Conservation (phyloP, 2,113 vertebrate genomes). For the Scomber japonicus region DNA sequence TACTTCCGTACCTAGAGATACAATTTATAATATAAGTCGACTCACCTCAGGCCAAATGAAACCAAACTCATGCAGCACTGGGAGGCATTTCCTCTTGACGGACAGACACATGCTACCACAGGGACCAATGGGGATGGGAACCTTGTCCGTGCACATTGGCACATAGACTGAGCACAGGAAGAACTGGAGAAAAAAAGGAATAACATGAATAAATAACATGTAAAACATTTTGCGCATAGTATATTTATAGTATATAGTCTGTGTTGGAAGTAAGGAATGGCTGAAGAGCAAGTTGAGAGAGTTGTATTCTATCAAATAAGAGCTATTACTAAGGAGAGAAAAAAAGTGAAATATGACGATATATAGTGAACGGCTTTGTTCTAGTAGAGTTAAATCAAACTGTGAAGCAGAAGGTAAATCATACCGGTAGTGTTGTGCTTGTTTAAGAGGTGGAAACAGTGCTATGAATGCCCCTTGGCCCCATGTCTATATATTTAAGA, state of each 20-base stretch:
- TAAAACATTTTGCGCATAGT: constrained; percentile 1
- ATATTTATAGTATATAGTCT: not conserved
- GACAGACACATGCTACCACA: constrained; percentile 98
- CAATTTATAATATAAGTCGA: not conserved
- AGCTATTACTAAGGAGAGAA: not conserved
- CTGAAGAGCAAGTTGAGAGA: not conserved
- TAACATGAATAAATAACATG: not conserved
- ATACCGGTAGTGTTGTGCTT: not conserved
- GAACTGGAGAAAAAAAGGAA: constrained; percentile 84
- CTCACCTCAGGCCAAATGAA: constrained; percentile 94
- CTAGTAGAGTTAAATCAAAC: constrained; percentile 11
- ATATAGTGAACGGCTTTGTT: not conserved
- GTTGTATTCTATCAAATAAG: not conserved
- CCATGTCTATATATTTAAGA: constrained; percentile 36
- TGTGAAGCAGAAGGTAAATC: constrained; percentile 21
- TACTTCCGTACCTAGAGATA: not conserved
- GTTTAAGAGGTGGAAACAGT: constrained; percentile 18
- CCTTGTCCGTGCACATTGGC: constrained; percentile 99
- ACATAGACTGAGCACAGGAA: constrained; percentile 98
- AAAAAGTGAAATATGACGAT: not conserved
- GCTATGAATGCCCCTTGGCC: not conserved
- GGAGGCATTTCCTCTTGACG: constrained; percentile 95
- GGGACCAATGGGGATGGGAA: constrained; percentile 96
- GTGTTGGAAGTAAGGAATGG: not conserved
- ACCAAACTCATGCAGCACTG: constrained; percentile 96